Percentiles rank a stretch among this genome's conserved stretches.
These are phyloP conservation scores for Mellivora capensis DNA, from an alignment of 2,113 vertebrate species.

Conservation along the genomic window DNA sequence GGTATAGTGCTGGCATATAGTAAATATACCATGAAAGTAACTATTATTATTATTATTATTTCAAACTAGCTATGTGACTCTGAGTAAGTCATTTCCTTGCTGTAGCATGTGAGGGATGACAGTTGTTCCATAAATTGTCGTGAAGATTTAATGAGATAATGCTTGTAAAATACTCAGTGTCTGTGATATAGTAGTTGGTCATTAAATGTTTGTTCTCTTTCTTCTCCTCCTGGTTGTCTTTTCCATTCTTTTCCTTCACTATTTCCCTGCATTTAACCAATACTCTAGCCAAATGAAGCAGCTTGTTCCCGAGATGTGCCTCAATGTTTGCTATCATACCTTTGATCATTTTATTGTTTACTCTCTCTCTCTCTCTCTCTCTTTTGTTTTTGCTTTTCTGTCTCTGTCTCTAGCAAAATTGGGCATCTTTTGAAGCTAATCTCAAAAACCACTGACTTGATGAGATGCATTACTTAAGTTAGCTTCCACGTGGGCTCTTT, in stretches of 20 bases:
- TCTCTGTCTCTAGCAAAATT: neutral
- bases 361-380: neutral
- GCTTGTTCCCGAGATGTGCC: neutral
- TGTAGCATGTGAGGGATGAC: neutral
- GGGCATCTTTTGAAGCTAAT: neutral
- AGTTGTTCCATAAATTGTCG: neutral
- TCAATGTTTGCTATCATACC: neutral
- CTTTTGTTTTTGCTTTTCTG: neutral
- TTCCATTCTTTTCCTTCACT: neutral
- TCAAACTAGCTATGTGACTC: neutral
- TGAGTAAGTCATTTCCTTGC: neutral
- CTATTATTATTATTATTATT: neutral
- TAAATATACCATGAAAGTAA: neutral
- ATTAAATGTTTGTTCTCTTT: neutral
- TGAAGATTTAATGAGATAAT: neutral
- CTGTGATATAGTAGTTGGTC: neutral
- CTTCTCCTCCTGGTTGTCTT: neutral
- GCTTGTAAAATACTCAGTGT: neutral
- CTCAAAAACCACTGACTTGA: neutral
- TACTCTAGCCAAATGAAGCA: neutral
- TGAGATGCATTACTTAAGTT: neutral
- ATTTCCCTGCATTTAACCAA: neutral
- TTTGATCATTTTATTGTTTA: neutral
- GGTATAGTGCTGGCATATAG: neutral
- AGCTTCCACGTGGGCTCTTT: neutral